A percentile compares a stretch with the other conserved stretches of the same genome.
These are phyloP conservation scores for Cebidichthys violaceus DNA, from an alignment of 2,113 vertebrate species.

Conservation along the genomic window DNA sequence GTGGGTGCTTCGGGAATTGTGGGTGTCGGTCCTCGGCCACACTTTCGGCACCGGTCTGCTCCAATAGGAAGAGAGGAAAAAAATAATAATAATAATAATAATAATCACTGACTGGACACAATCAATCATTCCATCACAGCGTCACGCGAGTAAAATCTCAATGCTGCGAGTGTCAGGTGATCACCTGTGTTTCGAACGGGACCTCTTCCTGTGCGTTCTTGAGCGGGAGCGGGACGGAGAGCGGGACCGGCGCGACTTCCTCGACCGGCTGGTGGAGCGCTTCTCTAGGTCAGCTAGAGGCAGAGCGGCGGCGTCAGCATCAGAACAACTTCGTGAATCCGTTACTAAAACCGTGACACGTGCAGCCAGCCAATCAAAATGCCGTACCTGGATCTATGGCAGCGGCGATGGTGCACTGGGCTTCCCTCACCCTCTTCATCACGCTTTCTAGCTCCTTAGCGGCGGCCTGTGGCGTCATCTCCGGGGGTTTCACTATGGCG, in stretches of 20 bases:
- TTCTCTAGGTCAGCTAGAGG: constrained; percentile 78
- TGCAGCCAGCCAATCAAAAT: not conserved
- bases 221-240: constrained; percentile 89
- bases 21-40: constrained; percentile 84
- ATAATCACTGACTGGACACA: not conserved
- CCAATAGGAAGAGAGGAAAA: constrained; percentile 53
- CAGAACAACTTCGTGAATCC: not conserved
- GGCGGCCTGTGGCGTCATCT: constrained; percentile 96
- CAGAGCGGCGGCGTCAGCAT: constrained; percentile 30
- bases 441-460: constrained; percentile 96
- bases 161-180: fast-evolving
- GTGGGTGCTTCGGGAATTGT: constrained; percentile 85
- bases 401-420: constrained; percentile 94
- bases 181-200: constrained; percentile 92
- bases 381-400: constrained; percentile 93
- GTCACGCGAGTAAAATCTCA: not conserved
- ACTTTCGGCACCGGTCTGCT: constrained; percentile 86
- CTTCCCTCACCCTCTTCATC: constrained; percentile 97
- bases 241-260: constrained; percentile 84
- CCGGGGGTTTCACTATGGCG: constrained; percentile 97
- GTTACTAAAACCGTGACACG: not conserved
- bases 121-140: too few relatives aligned
- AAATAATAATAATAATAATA: not conserved
- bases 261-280: constrained; percentile 81
- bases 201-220: constrained; percentile 89